These are phyloP conservation scores for Chloroclystis v-ata DNA, from an alignment of 2,888 invertebrate genomes.

Conservation along the genomic window DNA sequence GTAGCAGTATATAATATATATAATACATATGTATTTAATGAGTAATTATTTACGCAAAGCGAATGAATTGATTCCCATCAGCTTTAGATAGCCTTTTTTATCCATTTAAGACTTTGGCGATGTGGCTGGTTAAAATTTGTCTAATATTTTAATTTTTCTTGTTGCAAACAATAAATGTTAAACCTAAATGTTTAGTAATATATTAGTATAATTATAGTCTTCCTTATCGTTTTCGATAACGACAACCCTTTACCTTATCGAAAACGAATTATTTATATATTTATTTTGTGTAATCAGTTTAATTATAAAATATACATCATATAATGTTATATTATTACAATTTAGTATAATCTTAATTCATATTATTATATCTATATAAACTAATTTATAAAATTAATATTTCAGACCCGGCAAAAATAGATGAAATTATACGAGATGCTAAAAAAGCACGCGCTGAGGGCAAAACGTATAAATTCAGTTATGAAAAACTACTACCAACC, in stretches of 20 bases:
- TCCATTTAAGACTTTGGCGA: background rate
- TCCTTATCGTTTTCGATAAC: too few species aligned
- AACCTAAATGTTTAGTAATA: background rate
- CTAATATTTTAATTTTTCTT: background rate
- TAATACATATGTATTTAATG: too few species aligned
- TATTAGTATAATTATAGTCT: too few species aligned
- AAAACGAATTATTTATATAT: too few species aligned
- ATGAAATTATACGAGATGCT: constrained; percentile 65
- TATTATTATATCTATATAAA: too few species aligned
- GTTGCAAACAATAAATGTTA: background rate
- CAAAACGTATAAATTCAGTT: constrained; percentile 65
- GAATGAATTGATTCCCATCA: background rate
- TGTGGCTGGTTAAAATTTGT: background rate
- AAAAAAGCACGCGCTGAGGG: constrained; percentile 66
- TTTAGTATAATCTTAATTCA: too few species aligned
- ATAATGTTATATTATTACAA: too few species aligned
- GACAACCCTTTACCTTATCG: too few species aligned
- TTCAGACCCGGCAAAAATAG: constrained; percentile 62
- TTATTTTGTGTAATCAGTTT: too few species aligned
- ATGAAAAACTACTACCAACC: constrained; percentile 61
- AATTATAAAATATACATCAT: too few species aligned
- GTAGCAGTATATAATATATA: too few species aligned
- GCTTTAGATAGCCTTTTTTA: background rate
- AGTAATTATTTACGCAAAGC: too few species aligned
- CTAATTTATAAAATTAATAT: constrained; percentile 24